Percentiles rank a stretch among this genome's conserved stretches.
Evolutionary conservation across 2,888 invertebrate species (phyloP).

Genomic region (Ochropacha duplaris): DNA sequence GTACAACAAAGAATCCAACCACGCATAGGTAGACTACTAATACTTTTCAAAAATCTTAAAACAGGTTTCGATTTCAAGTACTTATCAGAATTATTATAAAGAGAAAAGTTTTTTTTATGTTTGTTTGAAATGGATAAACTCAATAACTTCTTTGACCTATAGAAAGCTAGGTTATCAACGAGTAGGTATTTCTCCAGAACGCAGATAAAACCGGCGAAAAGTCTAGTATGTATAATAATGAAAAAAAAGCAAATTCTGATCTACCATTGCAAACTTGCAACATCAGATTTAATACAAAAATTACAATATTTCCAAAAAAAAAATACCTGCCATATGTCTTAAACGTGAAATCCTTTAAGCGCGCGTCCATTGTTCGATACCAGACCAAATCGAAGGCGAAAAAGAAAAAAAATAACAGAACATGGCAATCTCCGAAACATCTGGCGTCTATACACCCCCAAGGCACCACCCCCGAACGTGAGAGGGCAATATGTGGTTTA

Average conservation of each 20-base stretch:
- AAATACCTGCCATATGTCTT: conserved; percentile 47
- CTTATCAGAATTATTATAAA: too few relatives aligned
- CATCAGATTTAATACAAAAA: neutral
- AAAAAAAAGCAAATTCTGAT: neutral
- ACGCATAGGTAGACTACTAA: too few relatives aligned
- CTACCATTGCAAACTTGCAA: neutral
- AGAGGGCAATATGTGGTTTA: conserved; percentile 25
- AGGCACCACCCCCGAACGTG: conserved; percentile 44
- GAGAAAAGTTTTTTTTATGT: too few relatives aligned
- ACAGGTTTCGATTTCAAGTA: too few relatives aligned
- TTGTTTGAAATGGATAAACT: too few relatives aligned
- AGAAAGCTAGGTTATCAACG: too few relatives aligned
- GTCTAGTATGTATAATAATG: too few relatives aligned
- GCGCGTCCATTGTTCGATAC: conserved; percentile 54
- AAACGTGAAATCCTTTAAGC: conserved; percentile 29
- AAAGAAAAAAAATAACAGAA: conserved; percentile 34
- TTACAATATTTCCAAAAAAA: conserved; percentile 10
- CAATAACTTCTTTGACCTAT: too few relatives aligned
- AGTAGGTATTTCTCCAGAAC: too few relatives aligned
- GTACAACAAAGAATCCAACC: too few relatives aligned
- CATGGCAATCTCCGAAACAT: conserved; percentile 47
- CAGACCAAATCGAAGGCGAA: conserved; percentile 41
- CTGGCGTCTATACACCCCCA: conserved; percentile 57
- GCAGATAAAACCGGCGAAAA: too few relatives aligned
- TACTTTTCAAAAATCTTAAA: too few relatives aligned